Percentiles rank a stretch among this genome's conserved stretches.
These are phyloP conservation scores for Podabrus alpinus DNA, from an alignment of 2,888 invertebrate genomes.

Conservation along the genomic window DNA sequence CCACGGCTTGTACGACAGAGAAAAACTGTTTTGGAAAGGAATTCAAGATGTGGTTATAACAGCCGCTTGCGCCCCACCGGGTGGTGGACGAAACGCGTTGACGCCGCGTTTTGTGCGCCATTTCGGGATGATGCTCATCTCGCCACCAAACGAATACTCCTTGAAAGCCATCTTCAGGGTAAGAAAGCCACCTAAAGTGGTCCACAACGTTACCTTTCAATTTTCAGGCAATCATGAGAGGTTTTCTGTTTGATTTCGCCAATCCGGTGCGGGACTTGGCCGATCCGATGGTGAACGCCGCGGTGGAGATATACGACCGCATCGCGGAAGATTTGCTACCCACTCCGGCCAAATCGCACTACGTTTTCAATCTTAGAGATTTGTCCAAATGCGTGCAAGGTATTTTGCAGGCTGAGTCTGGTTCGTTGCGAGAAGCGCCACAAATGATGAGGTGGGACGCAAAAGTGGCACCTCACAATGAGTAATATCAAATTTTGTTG, in stretches of 20 bases:
- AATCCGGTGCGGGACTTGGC: constrained; percentile 68
- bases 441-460: constrained; percentile 67
- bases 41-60: constrained; percentile 82
- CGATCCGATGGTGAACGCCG: constrained; percentile 77
- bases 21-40: constrained; percentile 86
- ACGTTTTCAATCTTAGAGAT: constrained; percentile 90
- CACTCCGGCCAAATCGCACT: constrained; percentile 90
- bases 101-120: constrained; percentile 85
- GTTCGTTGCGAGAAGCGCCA: constrained; percentile 65
- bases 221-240: constrained; percentile 67
- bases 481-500: constrained; percentile 30
- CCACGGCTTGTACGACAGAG: constrained; percentile 83
- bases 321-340: constrained; percentile 82
- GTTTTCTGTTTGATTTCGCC: constrained; percentile 80
- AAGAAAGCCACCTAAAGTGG: not conserved
- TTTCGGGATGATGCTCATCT: constrained; percentile 84
- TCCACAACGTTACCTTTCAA: not conserved
- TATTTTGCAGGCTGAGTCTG: constrained; percentile 80
- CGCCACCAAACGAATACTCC: constrained; percentile 76
- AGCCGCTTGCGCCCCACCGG: constrained; percentile 88
- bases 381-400: constrained; percentile 90
- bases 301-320: constrained; percentile 81
- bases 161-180: constrained; percentile 79
- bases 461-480: not conserved
- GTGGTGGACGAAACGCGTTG: constrained; percentile 85